A percentile compares a stretch with the other conserved stretches of the same genome.
Conservation (phyloP, 2,888 invertebrate genomes). For the Zaprionus lineosus region DNA sequence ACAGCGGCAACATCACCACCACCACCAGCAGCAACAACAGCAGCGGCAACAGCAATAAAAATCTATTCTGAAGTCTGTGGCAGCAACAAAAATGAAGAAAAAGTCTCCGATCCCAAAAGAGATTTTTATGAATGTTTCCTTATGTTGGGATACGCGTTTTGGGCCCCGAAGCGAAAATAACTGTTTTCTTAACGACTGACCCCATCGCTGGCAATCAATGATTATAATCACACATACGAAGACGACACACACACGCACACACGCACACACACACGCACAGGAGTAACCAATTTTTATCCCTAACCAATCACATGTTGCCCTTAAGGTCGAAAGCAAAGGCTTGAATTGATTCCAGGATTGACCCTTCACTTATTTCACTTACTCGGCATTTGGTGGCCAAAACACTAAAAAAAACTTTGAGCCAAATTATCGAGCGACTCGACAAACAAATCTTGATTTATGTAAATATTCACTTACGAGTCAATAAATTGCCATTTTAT, state of each 20-base stretch:
- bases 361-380: no score
- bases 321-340: not conserved
- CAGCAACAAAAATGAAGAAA: slow-evolving; percentile 6
- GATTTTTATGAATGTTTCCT: slow-evolving; percentile 18
- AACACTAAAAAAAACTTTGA: no score
- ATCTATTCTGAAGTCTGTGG: slow-evolving; percentile 26
- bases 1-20: not conserved
- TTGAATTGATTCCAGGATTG: no score
- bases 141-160: not conserved
- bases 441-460: no score
- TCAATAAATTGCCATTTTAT: no score
- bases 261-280: slow-evolving; percentile 1
- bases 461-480: no score
- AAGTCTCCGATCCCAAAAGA: slow-evolving; percentile 14
- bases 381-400: no score
- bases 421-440: no score
- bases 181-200: slow-evolving; percentile 33
- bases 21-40: not conserved
- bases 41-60: slow-evolving; percentile 29
- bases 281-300: not conserved
- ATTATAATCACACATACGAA: slow-evolving; percentile 13
- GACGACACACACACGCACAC: not conserved
- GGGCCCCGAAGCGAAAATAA: not conserved
- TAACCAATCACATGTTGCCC: slow-evolving; percentile 4
- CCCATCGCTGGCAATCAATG: slow-evolving; percentile 41